Evolutionary conservation across 1,140 invertebrate genomes (phyloP), one percentile per base, ranked within the genome.

Genomic region (Sinella curviseta): DNA sequence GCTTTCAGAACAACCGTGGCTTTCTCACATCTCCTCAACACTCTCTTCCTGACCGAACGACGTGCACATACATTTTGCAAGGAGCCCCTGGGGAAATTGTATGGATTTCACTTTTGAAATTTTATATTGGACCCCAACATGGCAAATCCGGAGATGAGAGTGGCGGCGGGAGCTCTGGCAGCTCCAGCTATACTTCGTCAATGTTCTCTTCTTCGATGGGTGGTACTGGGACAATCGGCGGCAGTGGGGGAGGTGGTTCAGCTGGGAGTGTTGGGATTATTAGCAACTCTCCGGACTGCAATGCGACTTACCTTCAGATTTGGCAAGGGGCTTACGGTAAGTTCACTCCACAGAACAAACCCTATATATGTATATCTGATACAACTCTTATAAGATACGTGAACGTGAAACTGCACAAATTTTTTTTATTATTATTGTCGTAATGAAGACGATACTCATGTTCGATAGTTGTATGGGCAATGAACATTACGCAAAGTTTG

Each of bases 51-150:
- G 85, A 86, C 24, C 88, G 89, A 82, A 88, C 88, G 12, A 88
- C 88, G 17, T 89, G 89, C 81, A 87, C 89, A 26, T 91, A 90
- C 83, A 90, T 91, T 77, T 84, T 85, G 30, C 80, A 79, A 76
- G 74, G 78, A 2, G 73, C 74, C 80, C 79, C 88, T 91, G 86
- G 76, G 78, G 93, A 94, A 86, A 91, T 93, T 70, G 92, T 95
- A 24, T 95, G 93, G 94, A 89, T 94, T 78, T 93, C 93, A 0
- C 94, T 95, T 83, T 90, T 94, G 84, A 94, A 94, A 86, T 94
- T 84, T 78, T 83, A 84, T 39, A 80, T 80, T 35, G 79, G 76
- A 1, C 54, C 36, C 20, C 39, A 77, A 26, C 67, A 77, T 17
- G 75, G 75, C 0, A 80, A 80, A 30, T 33, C 28, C 1, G 48